Evolutionary conservation across 2,888 invertebrate species (phyloP).

Genomic region (Branchellion lobata): DNA sequence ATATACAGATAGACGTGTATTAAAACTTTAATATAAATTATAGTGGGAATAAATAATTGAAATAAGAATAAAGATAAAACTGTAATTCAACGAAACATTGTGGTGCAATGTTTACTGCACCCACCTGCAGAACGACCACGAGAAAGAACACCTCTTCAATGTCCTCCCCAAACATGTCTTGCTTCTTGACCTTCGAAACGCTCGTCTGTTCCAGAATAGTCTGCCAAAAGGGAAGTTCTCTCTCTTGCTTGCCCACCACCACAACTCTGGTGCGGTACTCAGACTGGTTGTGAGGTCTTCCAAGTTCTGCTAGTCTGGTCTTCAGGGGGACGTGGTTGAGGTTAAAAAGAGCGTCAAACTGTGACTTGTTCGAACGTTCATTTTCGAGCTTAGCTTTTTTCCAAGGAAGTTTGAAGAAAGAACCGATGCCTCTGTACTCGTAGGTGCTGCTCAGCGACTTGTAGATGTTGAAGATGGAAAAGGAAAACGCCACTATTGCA

Average conservation of each 20-base stretch:
- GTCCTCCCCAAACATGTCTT: conserved; percentile 2
- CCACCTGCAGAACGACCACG: conserved; percentile 35
- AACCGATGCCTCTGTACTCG: not conserved
- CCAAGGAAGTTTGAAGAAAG: not conserved
- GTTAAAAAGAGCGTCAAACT: not conserved
- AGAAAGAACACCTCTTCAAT: conserved; percentile 16
- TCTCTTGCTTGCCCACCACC: not conserved
- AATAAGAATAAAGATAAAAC: too few species aligned
- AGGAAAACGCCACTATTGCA: not conserved
- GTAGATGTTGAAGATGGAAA: conserved; percentile 25
- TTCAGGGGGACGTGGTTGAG: not conserved
- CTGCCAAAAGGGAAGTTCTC: conserved; percentile 18
- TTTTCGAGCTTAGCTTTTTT: not conserved
- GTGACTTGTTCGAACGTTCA: not conserved
- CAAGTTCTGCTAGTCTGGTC: not conserved
- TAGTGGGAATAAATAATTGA: too few species aligned
- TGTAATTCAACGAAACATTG: too few species aligned
- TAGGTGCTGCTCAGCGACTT: conserved; percentile 7
- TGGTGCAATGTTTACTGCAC: not conserved
- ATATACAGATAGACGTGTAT: too few species aligned
- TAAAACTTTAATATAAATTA: too few species aligned
- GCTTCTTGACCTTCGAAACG: not conserved
- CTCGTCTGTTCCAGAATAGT: not conserved
- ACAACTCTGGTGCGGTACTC: not conserved
- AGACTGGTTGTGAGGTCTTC: conserved; percentile 21